A percentile compares a stretch with the other conserved stretches of the same genome.
These are phyloP conservation scores for Gobio occitaniae DNA, from an alignment of 2,797 vertebrate species.

Conservation along the genomic window DNA sequence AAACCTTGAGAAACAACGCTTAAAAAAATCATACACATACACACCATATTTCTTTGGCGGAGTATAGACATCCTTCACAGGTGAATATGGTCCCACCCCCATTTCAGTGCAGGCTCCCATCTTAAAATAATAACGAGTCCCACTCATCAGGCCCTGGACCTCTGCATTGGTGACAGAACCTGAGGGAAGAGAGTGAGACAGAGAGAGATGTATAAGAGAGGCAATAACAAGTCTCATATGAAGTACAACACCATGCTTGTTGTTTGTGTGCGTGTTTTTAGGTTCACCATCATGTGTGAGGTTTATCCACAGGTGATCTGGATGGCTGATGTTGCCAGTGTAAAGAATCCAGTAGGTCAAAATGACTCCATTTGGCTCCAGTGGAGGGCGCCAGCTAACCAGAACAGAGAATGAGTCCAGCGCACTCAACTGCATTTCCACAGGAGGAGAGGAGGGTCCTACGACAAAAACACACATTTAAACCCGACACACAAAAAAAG, in stretches of 20 bases:
- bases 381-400: conserved; percentile 93
- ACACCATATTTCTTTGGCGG: conserved; percentile 80
- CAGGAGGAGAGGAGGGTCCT: conserved; percentile 92
- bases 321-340: conserved; percentile 85
- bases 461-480: conserved; percentile 36
- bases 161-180: conserved; percentile 89
- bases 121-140: conserved; percentile 93
- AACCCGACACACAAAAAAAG: conserved; percentile 37
- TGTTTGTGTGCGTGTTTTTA: conserved; percentile 6
- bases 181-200: conserved; percentile 63
- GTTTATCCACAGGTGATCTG: conserved; percentile 90
- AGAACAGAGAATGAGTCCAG: conserved; percentile 88
- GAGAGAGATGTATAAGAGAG: neutral
- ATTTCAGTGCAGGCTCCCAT: conserved; percentile 90
- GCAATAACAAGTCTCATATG: neutral
- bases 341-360: conserved; percentile 89
- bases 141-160: conserved; percentile 87
- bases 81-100: conserved; percentile 90
- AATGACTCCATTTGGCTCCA: conserved; percentile 92
- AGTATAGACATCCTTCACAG: conserved; percentile 87
- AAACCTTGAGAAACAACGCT: neutral
- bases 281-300: conserved; percentile 87
- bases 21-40: conserved; percentile 23
- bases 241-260: neutral
- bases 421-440: conserved; percentile 87